A percentile compares a stretch with the other conserved stretches of the same genome.
phyloP scores from a whole-genome alignment of 2,888 invertebrate genomes.

The Ctena decussata region DNA sequence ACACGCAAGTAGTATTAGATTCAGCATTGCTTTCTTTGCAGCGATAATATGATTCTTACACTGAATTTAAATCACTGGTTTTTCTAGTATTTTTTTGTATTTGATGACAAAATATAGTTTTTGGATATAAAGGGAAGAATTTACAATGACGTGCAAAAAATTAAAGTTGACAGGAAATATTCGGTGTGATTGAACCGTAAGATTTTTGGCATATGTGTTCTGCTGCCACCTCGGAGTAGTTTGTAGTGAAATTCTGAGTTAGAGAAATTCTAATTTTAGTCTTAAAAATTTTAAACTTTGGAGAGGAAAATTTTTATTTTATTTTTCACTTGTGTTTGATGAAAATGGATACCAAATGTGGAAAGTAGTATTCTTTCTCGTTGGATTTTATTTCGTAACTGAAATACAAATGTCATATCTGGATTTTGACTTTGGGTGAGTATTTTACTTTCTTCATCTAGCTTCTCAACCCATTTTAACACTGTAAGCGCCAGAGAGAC shows the following conservation, averaged over 20 bases:
- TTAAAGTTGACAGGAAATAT: background rate
- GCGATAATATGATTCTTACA: background rate
- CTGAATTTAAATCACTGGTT: constrained; percentile 13
- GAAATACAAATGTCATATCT: constrained; percentile 45
- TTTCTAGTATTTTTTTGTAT: constrained; percentile 14
- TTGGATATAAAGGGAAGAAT: background rate
- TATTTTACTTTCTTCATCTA: background rate
- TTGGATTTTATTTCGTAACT: constrained; percentile 49
- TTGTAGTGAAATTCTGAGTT: no score
- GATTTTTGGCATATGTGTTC: no score
- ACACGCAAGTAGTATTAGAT: background rate
- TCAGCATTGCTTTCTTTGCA: background rate
- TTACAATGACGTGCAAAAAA: background rate
- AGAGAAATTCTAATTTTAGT: no score
- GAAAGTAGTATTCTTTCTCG: constrained; percentile 3
- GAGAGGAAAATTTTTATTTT: background rate
- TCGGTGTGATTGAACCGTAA: no score
- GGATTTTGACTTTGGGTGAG: constrained; percentile 56
- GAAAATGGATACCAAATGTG: constrained; percentile 13
- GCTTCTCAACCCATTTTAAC: no score
- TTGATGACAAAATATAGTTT: no score
- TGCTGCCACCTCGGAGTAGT: no score
- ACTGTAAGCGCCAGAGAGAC: no score
- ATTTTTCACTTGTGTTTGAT: background rate
- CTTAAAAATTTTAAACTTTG: background rate